Evolutionary conservation across 2,888 invertebrate species (phyloP), one percentile per base, ranked within the genome.

Genomic region (Apamea epomidion): DNA sequence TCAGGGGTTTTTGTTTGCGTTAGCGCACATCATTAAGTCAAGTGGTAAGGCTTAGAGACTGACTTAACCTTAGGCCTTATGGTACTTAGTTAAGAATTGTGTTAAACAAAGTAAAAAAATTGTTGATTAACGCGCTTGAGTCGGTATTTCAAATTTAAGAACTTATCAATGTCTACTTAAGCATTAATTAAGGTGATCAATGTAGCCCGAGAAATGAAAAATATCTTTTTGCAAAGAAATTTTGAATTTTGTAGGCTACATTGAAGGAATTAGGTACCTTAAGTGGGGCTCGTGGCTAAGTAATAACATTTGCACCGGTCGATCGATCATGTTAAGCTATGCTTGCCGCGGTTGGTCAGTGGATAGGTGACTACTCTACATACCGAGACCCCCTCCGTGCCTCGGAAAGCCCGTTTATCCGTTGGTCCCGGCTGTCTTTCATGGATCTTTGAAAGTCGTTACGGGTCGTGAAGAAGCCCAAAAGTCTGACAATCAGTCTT

Each of bases 1-100:
- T 83, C 78, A 83, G 72, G 75, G 58, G 67, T 80, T 84, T 85
- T 88, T 89, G 82, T 85, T 82, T 74, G 69, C 32, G 80, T 21
- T 62, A 54, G 45, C 60, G 73, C 25, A 72, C 78, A 76, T 80
- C 80, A 79, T 82, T 88, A 84, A 80, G 67, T 76, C 29, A 78
- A 81, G 68, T 75, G 58, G 70, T 60, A 29, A 69, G 77, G 72
- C 75, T 54, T 60, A 51, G 32, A 54, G 45, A 42, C 18, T 16
- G 37, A 48, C 58, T 64, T 78, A 64, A 75, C 74, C 67, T 60
- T 65, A 80, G 2, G 29, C 7, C 42, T 60, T 25, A n/a, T 29
- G 21, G 48, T 62, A 58, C 58, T 25, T 58, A 32, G 68, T 71
- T 60, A 51, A 60, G 48, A 18, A 10, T 42, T 29, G 4, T 4